Base-by-base conservation (phyloP, 2,888 invertebrate species). In the Rhaphigaster nebulosa region DNA sequence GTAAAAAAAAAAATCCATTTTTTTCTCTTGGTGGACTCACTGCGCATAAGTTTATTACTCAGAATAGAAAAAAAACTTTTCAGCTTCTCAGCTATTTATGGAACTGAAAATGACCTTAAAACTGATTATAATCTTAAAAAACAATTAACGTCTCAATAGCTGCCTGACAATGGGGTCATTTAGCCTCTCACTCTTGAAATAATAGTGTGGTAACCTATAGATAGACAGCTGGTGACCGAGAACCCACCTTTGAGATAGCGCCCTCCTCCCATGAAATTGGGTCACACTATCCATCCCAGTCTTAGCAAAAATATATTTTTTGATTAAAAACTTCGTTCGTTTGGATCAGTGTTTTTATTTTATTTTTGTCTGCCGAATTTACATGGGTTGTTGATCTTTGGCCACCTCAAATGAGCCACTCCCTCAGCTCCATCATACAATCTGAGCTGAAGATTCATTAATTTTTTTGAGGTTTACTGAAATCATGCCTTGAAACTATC, bases 151-250 rank as follows among this genome's bases (percentile, higher is more conserved):
- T 1, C 29, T 70, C 70, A 70, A 70, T 70, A 70, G 70, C 34
- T 34, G 20, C 34, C 20, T 34, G 20, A 70, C 70, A 70, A 70
- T 70, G 34, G 34, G 34, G 20, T 34, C 6, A 70, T 70, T 70
- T 70, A 70, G 34, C 34, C 5, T 70, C 70, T 65, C 65, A 65
- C 65, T 70, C 70, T 70, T 0, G 70, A 70, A 20, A 70, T 70
- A 70, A 70, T 70, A 8, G 70, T 70, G 70, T 70, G 29, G 70
- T 20, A 70, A 70, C 70, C 70, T 70, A 70, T 5, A 70, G 70
- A 34, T 20, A 70, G 6, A 10, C 34, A 34, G 34, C 65, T 70
- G 34, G 18, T 70, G 6, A 15, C 29, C n/a, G 65, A 65, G 29
- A 5, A 13, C n/a, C 65, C 29, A 60, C 60, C n/a, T 60, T 60